Evolutionary conservation across 2,113 vertebrate genomes (phyloP), one percentile per base, ranked within the genome.

Genomic region (Crotalus viridis): DNA sequence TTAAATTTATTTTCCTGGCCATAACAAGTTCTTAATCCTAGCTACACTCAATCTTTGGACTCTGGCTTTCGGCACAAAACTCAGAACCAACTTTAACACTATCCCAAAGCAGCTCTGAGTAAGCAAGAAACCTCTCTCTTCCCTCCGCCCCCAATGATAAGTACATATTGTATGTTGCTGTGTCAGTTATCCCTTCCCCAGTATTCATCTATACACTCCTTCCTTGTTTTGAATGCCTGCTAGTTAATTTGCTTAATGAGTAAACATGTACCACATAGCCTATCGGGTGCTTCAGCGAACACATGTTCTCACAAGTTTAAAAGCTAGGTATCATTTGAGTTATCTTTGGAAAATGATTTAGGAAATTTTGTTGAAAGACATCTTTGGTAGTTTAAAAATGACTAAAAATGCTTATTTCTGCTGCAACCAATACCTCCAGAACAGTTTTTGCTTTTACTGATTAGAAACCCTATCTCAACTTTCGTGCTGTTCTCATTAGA

Each of bases 401-500:
- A 92, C 89, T 92, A 89, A 95, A 95, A 59, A 57, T 92, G 91
- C 87, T 94, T 92, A 95, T 96, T 96, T 96, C 55, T 56, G 17
- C 55, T 5, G 10, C 10, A 8, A 39, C 24, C 52, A 96, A 13
- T 19, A 2, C n/a, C 48, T 9, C 43, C 95, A 91, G 96, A 92
- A 97, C 89, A 91, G 95, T 96, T 94, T 95, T 94, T 94, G 96
- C 95, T 94, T 96, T 56, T 56, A 56, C 17, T 56, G 55, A 19
- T 56, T 56, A 56, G 55, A 56, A 56, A 56, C 17, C 55, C 17
- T 0, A 21, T 1, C 55, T 19, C 55, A 94, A 39, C 93, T 95
- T 93, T 95, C 93, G 89, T 21, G 93, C 95, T 92, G 0, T 93
- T 94, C 96, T 97, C 96, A 96, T 97, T 97, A 97, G 95, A 96